Conservation (phyloP, 2,888 invertebrate species). For the Eumerus sabulonum region DNA sequence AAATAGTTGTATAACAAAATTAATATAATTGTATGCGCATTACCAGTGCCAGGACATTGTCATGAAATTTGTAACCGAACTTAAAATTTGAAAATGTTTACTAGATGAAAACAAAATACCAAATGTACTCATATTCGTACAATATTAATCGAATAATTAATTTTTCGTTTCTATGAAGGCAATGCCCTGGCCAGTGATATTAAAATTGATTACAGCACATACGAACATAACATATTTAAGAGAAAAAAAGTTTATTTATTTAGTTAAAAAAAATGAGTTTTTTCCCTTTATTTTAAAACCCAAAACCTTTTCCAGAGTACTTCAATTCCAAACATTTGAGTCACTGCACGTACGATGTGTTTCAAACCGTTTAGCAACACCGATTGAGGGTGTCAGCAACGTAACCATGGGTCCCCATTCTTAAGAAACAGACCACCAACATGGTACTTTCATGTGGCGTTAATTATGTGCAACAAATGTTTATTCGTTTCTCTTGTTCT, state of each 20-base stretch:
- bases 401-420: no score
- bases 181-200: conserved; percentile 91
- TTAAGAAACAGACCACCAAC: conserved; percentile 36
- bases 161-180: conserved; percentile 79
- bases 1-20: conserved; percentile 13
- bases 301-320: no score
- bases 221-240: conserved; percentile 49
- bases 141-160: no score
- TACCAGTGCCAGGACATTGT: conserved; percentile 85
- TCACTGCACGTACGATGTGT: no score
- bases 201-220: conserved; percentile 49
- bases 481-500: conserved; percentile 11
- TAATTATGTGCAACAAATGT: conserved; percentile 52
- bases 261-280: no score
- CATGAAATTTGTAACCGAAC: conserved; percentile 74
- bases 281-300: no score
- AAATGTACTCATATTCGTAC: conserved; percentile 10
- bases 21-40: conserved; percentile 70
- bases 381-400: no score
- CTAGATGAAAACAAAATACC: conserved; percentile 44
- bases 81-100: conserved; percentile 32
- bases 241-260: background rate
- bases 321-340: no score
- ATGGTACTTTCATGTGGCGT: conserved; percentile 28
- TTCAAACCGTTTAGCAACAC: no score